Conservation (phyloP, 2,113 vertebrate species). For the Pygathrix nemaeus region DNA sequence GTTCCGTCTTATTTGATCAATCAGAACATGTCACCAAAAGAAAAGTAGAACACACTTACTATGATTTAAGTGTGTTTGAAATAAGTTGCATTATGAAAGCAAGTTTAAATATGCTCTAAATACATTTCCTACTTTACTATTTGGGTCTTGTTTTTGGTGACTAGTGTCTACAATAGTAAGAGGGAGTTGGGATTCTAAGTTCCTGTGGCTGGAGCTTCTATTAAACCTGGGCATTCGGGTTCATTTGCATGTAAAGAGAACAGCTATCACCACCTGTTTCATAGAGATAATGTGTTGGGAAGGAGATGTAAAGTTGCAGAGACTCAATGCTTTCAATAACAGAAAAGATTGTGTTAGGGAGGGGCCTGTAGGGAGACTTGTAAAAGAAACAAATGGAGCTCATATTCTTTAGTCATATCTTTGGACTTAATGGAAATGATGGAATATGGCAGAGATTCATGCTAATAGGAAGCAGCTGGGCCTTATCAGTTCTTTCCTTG, state of each 20-base stretch:
- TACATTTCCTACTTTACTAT: constrained; percentile 41
- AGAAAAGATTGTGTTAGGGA: constrained; percentile 42
- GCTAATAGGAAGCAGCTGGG: constrained; percentile 83
- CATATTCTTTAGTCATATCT: constrained; percentile 81
- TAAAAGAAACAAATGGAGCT: constrained; percentile 80
- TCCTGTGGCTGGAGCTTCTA: constrained; percentile 47
- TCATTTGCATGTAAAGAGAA: constrained; percentile 81
- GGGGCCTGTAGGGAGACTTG: constrained; percentile 68
- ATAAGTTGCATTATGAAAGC: neutral
- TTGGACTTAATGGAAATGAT: constrained; percentile 79
- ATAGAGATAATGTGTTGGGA: constrained; percentile 81
- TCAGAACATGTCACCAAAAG: neutral
- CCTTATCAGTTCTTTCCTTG: constrained; percentile 82
- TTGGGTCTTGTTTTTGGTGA: constrained; percentile 46
- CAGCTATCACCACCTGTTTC: constrained; percentile 81
- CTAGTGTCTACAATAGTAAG: constrained; percentile 39
- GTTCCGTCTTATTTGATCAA: neutral
- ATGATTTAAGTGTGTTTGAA: neutral
- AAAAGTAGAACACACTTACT: neutral
- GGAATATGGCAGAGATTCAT: constrained; percentile 79
- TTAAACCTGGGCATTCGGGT: constrained; percentile 73
- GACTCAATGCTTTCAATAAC: constrained; percentile 72
- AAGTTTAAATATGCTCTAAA: neutral
- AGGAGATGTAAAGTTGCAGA: constrained; percentile 80
- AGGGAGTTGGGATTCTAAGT: constrained; percentile 62